Evolutionary conservation across 2,888 invertebrate genomes (phyloP).

Genomic region (Listrodromus nycthemerus): DNA sequence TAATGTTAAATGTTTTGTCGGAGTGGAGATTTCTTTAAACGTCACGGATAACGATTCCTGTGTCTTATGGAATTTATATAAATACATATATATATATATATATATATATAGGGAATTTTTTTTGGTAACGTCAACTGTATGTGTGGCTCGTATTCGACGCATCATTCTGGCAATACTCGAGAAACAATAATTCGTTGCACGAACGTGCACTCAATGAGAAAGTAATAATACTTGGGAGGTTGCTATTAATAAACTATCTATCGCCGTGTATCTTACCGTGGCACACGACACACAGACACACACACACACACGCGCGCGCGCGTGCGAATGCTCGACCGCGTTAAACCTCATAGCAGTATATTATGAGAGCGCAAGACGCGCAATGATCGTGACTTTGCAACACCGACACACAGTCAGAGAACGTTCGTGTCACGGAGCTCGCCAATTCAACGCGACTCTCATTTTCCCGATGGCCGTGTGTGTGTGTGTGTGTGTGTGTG

Average conservation of each 20-base stretch:
- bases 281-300: neutral
- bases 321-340: too few relatives aligned
- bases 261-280: conserved; percentile 8
- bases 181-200: conserved; percentile 38
- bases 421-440: conserved; percentile 23
- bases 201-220: conserved; percentile 48
- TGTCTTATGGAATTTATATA: conserved; percentile 12
- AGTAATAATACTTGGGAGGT: conserved; percentile 42
- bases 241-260: conserved; percentile 51
- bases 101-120: neutral
- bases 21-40: neutral
- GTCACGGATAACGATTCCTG: neutral
- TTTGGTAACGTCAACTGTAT: neutral
- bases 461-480: conserved; percentile 2
- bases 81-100: neutral
- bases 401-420: conserved; percentile 11
- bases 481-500: neutral
- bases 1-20: neutral
- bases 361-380: conserved; percentile 39
- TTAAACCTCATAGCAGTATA: conserved; percentile 18
- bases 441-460: conserved; percentile 37
- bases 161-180: conserved; percentile 19
- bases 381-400: conserved; percentile 59
- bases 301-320: neutral
- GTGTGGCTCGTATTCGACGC: neutral